Evolutionary conservation across 1,140 invertebrate species (phyloP), one percentile per base, ranked within the genome.

Genomic region (Pogonomyrmex californicus): DNA sequence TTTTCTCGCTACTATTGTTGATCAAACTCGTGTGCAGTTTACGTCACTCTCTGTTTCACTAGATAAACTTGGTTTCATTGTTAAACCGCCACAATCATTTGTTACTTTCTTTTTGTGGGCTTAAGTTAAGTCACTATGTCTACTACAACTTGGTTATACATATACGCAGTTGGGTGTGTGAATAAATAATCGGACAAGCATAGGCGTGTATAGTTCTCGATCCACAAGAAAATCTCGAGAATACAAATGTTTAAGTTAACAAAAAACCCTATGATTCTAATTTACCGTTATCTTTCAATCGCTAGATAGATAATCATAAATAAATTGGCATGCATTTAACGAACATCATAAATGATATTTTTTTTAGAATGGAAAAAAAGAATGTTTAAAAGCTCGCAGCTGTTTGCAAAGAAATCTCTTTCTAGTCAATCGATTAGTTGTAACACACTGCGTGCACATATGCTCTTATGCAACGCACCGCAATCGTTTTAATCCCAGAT

Each of bases 31-130:
- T 73, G 56, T 44, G 54, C 54, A 47, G 75, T 66, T 91, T 65
- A 51, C 58, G 33, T 63, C 77, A 1, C 68, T 73, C 78, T 17
- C 62, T 87, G 38, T 56, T 62, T 51, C n/a, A 41, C 58, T 58
- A 68, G n/a, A 49, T 60, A 86, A 87, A 83, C 73, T 83, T 71
- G 75, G 85, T 83, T 90, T 91, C 90, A 93, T 93, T 92, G 92
- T 93, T 92, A 78, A 90, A 87, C 78, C 85, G 85, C 85, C 91
- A 94, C 93, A 91, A 92, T 65, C 90, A 92, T 94, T 90, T 90
- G 88, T 92, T 93, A 93, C 93, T 94, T 93, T 94, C 92, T 93
- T 93, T 93, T 86, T 56, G 76, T 78, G 78, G 76, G 81, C 90
- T 88, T 63, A 82, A 81, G 92, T 90, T 93, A 92, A 93, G 93